Percentiles rank a stretch among this genome's conserved stretches.
Conservation (phyloP, 2,797 vertebrate species). For the Myripristis murdjan region DNA sequence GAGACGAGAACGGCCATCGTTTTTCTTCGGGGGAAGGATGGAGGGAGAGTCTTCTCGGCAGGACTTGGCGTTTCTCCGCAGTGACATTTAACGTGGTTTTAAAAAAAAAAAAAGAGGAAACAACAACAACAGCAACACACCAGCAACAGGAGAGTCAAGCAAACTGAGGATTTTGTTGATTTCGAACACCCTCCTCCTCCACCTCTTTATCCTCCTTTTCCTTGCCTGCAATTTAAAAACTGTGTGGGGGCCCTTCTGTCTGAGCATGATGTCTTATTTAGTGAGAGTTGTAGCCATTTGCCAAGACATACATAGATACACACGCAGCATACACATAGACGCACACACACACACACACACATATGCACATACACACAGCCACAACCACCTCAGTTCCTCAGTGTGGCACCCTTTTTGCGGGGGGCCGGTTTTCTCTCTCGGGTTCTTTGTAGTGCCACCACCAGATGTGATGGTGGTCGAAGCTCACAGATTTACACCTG, state of each 20-base stretch:
- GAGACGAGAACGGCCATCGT: slow-evolving; percentile 53
- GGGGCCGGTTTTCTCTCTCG: slow-evolving; percentile 35
- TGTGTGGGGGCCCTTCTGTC: slow-evolving; percentile 86
- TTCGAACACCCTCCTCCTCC: slow-evolving; percentile 60
- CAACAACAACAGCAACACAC: slow-evolving; percentile 67
- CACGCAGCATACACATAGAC: slow-evolving; percentile 32
- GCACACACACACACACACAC: slow-evolving; percentile 37
- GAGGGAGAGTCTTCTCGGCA: slow-evolving; percentile 58
- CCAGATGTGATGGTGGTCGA: slow-evolving; percentile 35
- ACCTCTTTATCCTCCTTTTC: slow-evolving; percentile 63
- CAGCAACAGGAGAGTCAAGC: slow-evolving; percentile 76
- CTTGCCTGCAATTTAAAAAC: slow-evolving; percentile 67
- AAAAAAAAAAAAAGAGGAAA: slow-evolving; percentile 73
- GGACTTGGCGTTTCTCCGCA: slow-evolving; percentile 60
- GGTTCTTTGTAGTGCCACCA: slow-evolving; percentile 35
- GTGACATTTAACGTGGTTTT: slow-evolving; percentile 57
- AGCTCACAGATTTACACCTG: slow-evolving; percentile 44
- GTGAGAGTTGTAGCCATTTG: slow-evolving; percentile 78
- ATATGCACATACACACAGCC: slow-evolving; percentile 48
- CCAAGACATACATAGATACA: slow-evolving; percentile 69
- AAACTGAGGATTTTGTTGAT: slow-evolving; percentile 63
- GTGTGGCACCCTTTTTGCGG: slow-evolving; percentile 51
- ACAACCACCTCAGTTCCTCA: slow-evolving; percentile 78
- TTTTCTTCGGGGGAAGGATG: slow-evolving; percentile 40
- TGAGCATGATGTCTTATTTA: slow-evolving; percentile 83